phyloP scores from a whole-genome alignment of 2,113 vertebrate species.

The Alligator sinensis region DNA sequence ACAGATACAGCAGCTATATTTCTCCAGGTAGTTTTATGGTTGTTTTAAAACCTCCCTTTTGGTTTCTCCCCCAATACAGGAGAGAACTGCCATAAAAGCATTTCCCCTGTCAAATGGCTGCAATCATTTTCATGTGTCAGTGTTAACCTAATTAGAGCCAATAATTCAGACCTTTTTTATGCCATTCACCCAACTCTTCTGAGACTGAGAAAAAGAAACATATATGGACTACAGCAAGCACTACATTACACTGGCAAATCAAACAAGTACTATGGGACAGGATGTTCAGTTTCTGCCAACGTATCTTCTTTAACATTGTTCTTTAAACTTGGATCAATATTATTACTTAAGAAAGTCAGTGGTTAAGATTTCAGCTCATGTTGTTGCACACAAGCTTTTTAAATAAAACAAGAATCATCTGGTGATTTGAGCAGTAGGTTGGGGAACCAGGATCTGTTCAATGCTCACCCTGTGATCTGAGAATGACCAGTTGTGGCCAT shows the following conservation, averaged over 20 bases:
- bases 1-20: not conserved
- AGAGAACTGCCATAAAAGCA: not conserved
- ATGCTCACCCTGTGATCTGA: not conserved
- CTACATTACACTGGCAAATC: not conserved
- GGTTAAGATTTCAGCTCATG: not conserved
- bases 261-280: not conserved
- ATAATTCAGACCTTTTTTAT: not conserved
- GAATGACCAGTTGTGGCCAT: not conserved
- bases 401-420: not conserved
- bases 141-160: not conserved
- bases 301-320: not conserved
- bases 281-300: not conserved
- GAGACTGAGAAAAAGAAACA: not conserved
- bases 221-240: not conserved
- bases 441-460: not conserved
- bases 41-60: not conserved
- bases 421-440: not conserved
- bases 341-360: not conserved
- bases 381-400: not conserved
- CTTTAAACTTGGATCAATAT: not conserved
- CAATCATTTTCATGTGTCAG: not conserved
- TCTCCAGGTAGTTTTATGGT: no score
- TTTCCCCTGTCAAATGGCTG: not conserved
- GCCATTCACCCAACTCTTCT: not conserved
- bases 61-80: not conserved